Base-by-base conservation (phyloP, 2,797 vertebrate species). In the Macropus fuliginosus region DNA sequence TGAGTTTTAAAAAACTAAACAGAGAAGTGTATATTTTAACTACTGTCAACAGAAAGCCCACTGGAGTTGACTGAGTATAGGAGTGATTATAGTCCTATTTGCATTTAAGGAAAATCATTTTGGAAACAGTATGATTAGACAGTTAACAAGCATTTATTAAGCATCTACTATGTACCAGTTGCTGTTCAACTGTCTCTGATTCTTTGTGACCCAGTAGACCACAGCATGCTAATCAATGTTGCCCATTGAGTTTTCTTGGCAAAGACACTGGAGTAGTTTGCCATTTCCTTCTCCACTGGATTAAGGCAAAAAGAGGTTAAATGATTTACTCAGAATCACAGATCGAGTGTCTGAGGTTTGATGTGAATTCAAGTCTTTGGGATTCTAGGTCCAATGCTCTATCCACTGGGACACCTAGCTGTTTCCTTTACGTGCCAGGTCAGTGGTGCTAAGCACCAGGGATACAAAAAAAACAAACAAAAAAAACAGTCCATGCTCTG, bases 341-440 rank as follows among this genome's bases (percentile, higher is more conserved):
- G 5, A 8, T 9, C 8, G 6, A 8, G 8, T 9, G 27, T 57
- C 5, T 27, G 6, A 28, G 27, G 27, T 5, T 27, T 1, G 4
- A 57, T 28, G 1, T 57, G 27, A 56, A 57, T 24, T 57, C 56
- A 57, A 9, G 56, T 57, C 27, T 57, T 62, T 14, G 12, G 12
- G 31, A 62, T 5, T 62, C 12, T 24, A 62, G 29, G 29, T 10
- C 29, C 57, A 62, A 29, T 31, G 29, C 29, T n/a, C 62, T 74
- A 74, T 74, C n/a, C 18, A 40, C n/a, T 74, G n/a, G 24, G 66
- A 40, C 1, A 40, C 66, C 14, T 24, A 24, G 6, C 66, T 74
- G 66, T 8, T n/a, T 74, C n/a, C n/a, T 74, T 18, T 24, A 24
- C 24, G 5, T 74, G n/a, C 18, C n/a, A 74, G n/a, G n/a, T 0